phyloP scores from a whole-genome alignment of 2,888 invertebrate species.

The Athalia circularis region DNA sequence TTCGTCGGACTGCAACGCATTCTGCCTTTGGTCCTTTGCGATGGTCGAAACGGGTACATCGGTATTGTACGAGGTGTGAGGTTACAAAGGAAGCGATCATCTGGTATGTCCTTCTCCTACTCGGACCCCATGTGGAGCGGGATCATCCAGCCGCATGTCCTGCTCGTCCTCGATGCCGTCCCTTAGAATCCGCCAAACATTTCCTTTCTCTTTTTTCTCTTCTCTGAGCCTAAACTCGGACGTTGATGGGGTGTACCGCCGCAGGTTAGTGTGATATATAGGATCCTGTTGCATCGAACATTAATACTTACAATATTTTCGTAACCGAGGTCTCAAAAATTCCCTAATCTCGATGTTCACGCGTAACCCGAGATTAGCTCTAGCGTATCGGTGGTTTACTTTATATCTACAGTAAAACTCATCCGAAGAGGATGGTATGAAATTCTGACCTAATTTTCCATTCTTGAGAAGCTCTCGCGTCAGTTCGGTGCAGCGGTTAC shows the following conservation, averaged over 20 bases:
- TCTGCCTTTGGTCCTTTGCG: slow-evolving; percentile 29
- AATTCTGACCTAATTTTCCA: slow-evolving; percentile 2
- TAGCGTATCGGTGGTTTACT: too few species aligned
- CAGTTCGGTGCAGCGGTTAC: slow-evolving; percentile 30
- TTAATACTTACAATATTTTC: too few species aligned
- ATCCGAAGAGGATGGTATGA: background rate
- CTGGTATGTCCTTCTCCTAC: slow-evolving; percentile 63
- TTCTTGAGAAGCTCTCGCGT: slow-evolving; percentile 6
- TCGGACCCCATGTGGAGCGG: slow-evolving; percentile 58
- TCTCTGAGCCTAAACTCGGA: background rate
- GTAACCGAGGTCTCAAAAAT: too few species aligned
- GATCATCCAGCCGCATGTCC: slow-evolving; percentile 61
- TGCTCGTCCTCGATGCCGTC: slow-evolving; percentile 48
- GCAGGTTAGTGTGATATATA: too few species aligned
- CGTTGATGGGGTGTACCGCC: background rate
- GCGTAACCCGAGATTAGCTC: too few species aligned
- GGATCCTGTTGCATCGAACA: too few species aligned
- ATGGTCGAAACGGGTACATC: slow-evolving; percentile 42
- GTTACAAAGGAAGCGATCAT: slow-evolving; percentile 69
- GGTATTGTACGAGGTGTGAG: slow-evolving; percentile 70
- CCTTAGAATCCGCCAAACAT: slow-evolving; percentile 45
- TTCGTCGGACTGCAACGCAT: slow-evolving; percentile 10
- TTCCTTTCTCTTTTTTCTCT: slow-evolving; percentile 43
- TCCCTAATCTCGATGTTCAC: too few species aligned
- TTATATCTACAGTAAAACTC: background rate